Percentiles rank a stretch among this genome's conserved stretches.
Evolutionary conservation across 2,888 invertebrate species (phyloP).

Genomic region (Callyntrura sp.): DNA sequence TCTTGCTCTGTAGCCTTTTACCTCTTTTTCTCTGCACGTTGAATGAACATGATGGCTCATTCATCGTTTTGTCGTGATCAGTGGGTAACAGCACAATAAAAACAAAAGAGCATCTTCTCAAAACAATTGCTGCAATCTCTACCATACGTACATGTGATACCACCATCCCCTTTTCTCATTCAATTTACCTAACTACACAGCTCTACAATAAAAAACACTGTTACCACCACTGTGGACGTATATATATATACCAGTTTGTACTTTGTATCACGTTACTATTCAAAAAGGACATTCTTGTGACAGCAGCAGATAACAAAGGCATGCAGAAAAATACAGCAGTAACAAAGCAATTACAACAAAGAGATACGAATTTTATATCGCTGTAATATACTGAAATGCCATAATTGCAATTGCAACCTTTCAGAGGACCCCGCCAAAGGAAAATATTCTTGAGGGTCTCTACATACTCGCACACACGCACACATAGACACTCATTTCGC

Average conservation of each 20-base stretch:
- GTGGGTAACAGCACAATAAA: conserved; percentile 53
- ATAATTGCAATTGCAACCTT: conserved; percentile 51
- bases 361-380: neutral
- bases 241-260: neutral
- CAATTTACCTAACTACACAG: neutral
- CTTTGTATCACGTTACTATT: neutral
- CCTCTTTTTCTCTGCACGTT: conserved; percentile 23
- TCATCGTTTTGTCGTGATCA: conserved; percentile 71
- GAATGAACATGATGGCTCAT: conserved; percentile 36
- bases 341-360: conserved; percentile 7
- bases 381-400: neutral
- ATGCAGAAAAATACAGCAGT: neutral
- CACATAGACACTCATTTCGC: no score
- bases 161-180: conserved; percentile 5
- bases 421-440: neutral
- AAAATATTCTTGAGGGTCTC: conserved; percentile 5
- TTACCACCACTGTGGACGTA: no score
- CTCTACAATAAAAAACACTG: no score
- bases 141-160: neutral
- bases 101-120: conserved; percentile 47
- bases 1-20: neutral
- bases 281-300: conserved; percentile 60
- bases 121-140: conserved; percentile 23
- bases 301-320: conserved; percentile 58
- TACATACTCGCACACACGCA: neutral